Base-by-base conservation (phyloP, 2,888 invertebrate genomes). In the Rhabditoides inermis region DNA sequence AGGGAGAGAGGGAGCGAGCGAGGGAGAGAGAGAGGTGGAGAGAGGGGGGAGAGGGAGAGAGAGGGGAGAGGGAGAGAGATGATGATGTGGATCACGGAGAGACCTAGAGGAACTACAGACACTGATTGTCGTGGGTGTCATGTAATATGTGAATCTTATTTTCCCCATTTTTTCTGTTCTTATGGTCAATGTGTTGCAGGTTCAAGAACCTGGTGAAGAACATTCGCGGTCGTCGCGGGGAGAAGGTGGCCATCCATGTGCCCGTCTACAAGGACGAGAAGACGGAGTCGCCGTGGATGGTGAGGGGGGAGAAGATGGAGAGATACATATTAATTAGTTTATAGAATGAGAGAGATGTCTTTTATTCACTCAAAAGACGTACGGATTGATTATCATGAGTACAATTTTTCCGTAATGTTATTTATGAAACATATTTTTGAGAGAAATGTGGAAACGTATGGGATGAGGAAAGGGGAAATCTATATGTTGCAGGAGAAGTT, bases 201-300 rank as follows among this genome's bases (percentile, higher is more conserved):
- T 79, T 65, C 68, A 80, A 80, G 78, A 94, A 90, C 1, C 82
- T 99, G 50, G 89, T 94, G 0, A 82, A 87, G 56, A 98, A 98
- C 78, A 94, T 99, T 63, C 84, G 94, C 51, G 80, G 86, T 73
- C 82, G 98, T 69, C 82, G 95, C 60, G 90, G 90, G 49, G 88
- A 90, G 79, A 95, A 94, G 81, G 90, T 94, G 20, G 86, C 88
- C 55, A 94, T 98, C 61, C 92, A 98, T 81, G 82, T 98, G 75
- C 95, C 95, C 78, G 85, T 76, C 90, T 84, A 78, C 86, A 84
- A 76, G 45, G 98, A 98, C 79, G 81, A 81, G 63, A 86, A 90
- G 71, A 95, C 95, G 1, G 83, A 84, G 67, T 82, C 84, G 57
- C 90, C 90, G 6, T 75, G 68, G 45, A 51, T 67, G 15, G 73